Percentiles rank a stretch among this genome's conserved stretches.
phyloP scores from a whole-genome alignment of 30 jellyfish, hydroid and myxozoan species.

The Aurelia aurita region DNA sequence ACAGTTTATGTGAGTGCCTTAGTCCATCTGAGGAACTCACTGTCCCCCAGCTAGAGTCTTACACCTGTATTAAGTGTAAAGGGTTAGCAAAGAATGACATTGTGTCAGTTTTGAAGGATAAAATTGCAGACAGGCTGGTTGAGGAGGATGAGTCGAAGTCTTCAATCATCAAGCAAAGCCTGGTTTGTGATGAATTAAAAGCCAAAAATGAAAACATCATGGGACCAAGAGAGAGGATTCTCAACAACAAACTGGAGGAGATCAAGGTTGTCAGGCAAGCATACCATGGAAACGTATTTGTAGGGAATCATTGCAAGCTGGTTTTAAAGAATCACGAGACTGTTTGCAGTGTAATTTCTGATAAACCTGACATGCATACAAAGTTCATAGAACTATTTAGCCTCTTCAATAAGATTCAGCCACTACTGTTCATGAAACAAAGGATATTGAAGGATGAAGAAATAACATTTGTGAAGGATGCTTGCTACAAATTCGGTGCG shows the following conservation, averaged over 20 bases:
- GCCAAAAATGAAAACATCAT: background rate
- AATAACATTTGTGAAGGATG: too few species aligned
- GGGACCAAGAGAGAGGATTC: constrained; percentile 1
- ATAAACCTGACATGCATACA: background rate
- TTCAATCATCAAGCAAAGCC: background rate
- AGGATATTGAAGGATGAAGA: too few species aligned
- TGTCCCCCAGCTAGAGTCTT: too few species aligned
- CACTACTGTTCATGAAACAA: too few species aligned
- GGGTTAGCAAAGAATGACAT: background rate
- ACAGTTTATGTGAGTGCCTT: too few species aligned
- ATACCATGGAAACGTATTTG: constrained; percentile 50
- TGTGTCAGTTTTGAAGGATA: background rate
- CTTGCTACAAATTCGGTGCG: too few species aligned
- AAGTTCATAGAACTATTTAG: too few species aligned
- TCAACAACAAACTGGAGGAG: background rate
- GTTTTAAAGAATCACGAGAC: constrained; percentile 19
- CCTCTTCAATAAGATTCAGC: too few species aligned
- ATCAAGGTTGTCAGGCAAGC: constrained; percentile 34
- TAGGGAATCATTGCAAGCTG: constrained; percentile 53
- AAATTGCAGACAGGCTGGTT: background rate
- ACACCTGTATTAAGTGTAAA: background rate
- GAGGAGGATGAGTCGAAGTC: constrained; percentile 3
- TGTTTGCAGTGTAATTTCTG: constrained; percentile 28
- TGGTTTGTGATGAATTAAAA: constrained; percentile 1
- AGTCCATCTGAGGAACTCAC: too few species aligned